Percentiles rank a stretch among this genome's conserved stretches.
phyloP scores from a whole-genome alignment of 2,797 vertebrate species.

The Thalassophryne amazonica region DNA sequence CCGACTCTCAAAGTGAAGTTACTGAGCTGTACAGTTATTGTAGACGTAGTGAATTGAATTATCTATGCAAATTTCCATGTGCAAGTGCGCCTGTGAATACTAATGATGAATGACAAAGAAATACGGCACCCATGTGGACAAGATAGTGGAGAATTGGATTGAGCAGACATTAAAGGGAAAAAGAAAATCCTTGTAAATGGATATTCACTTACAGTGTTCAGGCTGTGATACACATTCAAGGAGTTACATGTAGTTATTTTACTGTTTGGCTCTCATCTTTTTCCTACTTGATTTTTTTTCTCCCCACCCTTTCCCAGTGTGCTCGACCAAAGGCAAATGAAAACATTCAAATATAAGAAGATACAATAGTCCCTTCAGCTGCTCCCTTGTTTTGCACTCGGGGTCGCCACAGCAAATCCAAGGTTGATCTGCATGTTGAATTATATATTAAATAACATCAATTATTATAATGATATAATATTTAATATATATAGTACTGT shows the following conservation, averaged over 20 bases:
- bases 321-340: too few relatives aligned
- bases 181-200: constrained; percentile 13
- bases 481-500: too few relatives aligned
- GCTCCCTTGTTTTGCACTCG: too few relatives aligned
- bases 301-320: too few relatives aligned
- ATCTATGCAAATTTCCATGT: constrained; percentile 59
- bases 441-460: too few relatives aligned
- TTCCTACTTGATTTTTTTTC: too few relatives aligned
- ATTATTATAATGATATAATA: too few relatives aligned
- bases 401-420: too few relatives aligned
- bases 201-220: constrained; percentile 25
- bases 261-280: too few relatives aligned
- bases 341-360: too few relatives aligned
- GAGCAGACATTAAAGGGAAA: constrained; percentile 43
- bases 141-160: constrained; percentile 42
- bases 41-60: constrained; percentile 57
- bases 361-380: too few relatives aligned
- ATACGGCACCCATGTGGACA: constrained; percentile 48
- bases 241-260: constrained; percentile 12
- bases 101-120: constrained; percentile 46
- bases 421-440: too few relatives aligned
- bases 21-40: constrained; percentile 57
- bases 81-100: constrained; percentile 38
- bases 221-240: constrained; percentile 23
- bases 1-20: constrained; percentile 47